Evolutionary conservation across 2,888 invertebrate species (phyloP).

Genomic region (Tetramorium bicarinatum): DNA sequence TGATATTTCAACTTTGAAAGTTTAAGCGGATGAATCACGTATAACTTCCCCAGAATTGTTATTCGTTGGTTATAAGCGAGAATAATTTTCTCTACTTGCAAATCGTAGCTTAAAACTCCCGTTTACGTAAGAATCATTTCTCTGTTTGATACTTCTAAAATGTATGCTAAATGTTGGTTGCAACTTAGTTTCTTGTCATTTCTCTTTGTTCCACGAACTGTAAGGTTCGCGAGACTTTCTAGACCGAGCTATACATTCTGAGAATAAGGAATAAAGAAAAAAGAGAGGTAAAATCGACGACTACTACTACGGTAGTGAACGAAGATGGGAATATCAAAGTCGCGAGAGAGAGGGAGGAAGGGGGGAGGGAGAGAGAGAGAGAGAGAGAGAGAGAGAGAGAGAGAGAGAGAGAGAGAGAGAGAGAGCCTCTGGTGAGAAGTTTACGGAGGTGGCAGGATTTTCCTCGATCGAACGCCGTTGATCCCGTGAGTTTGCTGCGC

Average conservation of each 20-base stretch:
- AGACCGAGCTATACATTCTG: background rate
- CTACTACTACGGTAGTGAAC: background rate
- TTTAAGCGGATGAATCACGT: background rate
- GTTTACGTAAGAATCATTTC: constrained; percentile 15
- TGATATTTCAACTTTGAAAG: constrained; percentile 34
- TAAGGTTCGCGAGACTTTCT: constrained; percentile 12
- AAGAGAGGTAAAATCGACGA: background rate
- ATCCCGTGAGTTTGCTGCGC: constrained; percentile 22
- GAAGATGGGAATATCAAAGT: constrained; percentile 35
- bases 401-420: background rate
- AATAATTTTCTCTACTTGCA: constrained; percentile 9
- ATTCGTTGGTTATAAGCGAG: background rate
- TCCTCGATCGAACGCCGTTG: constrained; percentile 21
- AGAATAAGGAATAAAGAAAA: background rate
- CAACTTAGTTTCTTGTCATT: constrained; percentile 16
- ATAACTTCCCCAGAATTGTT: background rate
- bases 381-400: background rate
- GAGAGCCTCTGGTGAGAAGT: constrained; percentile 24
- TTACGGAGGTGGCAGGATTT: constrained; percentile 35
- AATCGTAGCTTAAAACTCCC: constrained; percentile 15
- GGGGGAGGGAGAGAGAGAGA: background rate
- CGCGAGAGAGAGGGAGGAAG: background rate
- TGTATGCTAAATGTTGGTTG: constrained; percentile 5
- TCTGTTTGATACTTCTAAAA: constrained; percentile 7
- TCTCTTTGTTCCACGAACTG: background rate